These are phyloP conservation scores for silkworm (Bombyx mori) DNA, from an alignment of 1,140 invertebrate genomes.

Conservation along the genomic window ASM3026992v2 NC_085115.1:9621001-9621500, in stretches of 20 bases:
- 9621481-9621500: too few relatives aligned
- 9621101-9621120: constrained; percentile 11
- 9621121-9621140: constrained; percentile 6
- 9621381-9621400: too few relatives aligned
- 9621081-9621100: constrained; percentile 9
- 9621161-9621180: constrained; percentile 16
- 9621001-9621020: too few relatives aligned
- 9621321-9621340: not conserved
- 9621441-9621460: too few relatives aligned
- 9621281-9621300: not conserved
- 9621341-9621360: too few relatives aligned
- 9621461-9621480: too few relatives aligned
- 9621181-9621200: constrained; percentile 22
- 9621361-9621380: too few relatives aligned
- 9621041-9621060: too few relatives aligned
- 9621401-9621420: too few relatives aligned
- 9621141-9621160: constrained; percentile 20
- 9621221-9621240: constrained; percentile 23
- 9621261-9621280: not conserved
- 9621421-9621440: too few relatives aligned
- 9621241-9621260: constrained; percentile 14
- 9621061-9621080: not conserved
- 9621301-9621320: not conserved
- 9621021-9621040: too few relatives aligned
- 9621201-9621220: constrained; percentile 25